phyloP scores from a whole-genome alignment of 2,888 invertebrate genomes.

The Galerucella calmariensis region DNA sequence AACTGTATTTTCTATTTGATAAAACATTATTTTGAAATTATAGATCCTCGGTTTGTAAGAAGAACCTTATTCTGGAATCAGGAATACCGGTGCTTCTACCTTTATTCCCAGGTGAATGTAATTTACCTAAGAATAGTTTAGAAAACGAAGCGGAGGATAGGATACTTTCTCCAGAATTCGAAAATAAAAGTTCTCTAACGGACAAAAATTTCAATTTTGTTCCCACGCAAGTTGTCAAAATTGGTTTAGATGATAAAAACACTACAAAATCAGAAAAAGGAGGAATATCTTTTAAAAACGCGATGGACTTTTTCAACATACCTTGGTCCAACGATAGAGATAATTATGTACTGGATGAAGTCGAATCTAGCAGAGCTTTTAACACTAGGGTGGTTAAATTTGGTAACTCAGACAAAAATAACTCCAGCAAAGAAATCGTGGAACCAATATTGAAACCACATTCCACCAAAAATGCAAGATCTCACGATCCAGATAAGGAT shows the following conservation, averaged over 20 bases:
- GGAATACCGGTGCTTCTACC: constrained; percentile 79
- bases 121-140: constrained; percentile 68
- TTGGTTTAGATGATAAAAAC: constrained; percentile 59
- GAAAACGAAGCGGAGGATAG: constrained; percentile 47
- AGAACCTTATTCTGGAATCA: constrained; percentile 78
- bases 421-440: constrained; percentile 71
- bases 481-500: constrained; percentile 63
- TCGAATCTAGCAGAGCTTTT: constrained; percentile 72
- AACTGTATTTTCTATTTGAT: background rate
- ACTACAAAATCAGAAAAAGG: constrained; percentile 47
- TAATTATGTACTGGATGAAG: constrained; percentile 64
- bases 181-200: constrained; percentile 30
- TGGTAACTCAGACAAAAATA: constrained; percentile 33
- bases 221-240: constrained; percentile 62
- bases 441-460: constrained; percentile 79
- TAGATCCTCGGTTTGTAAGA: constrained; percentile 84
- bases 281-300: constrained; percentile 57
- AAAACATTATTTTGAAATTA: constrained; percentile 42
- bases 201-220: constrained; percentile 54
- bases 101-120: constrained; percentile 82
- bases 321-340: constrained; percentile 65
- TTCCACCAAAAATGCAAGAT: constrained; percentile 68
- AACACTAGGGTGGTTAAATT: constrained; percentile 58
- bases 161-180: constrained; percentile 40
- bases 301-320: constrained; percentile 65